Evolutionary conservation across 2,797 vertebrate genomes (phyloP).

Genomic region (Rhinophrynus dorsalis): DNA sequence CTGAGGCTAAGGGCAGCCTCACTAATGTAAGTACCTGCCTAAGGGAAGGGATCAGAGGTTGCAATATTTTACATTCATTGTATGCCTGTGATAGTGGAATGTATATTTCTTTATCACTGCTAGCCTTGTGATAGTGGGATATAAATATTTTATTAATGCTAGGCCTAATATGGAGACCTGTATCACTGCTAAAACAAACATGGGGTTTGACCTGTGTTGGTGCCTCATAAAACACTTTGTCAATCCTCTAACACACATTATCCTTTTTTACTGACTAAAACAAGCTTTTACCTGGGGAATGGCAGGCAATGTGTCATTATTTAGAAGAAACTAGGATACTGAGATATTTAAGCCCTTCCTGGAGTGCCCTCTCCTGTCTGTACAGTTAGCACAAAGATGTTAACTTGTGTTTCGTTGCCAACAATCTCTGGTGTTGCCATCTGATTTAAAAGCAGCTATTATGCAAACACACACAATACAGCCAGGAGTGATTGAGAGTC

Average conservation of each 20-base stretch:
- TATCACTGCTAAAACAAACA: no score
- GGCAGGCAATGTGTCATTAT: conserved; percentile 3
- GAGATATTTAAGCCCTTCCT: conserved; percentile 2
- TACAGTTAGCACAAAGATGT: conserved; percentile 8
- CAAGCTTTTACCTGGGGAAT: not conserved
- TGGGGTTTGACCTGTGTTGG: no score
- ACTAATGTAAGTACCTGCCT: no score
- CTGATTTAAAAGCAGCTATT: conserved; percentile 32
- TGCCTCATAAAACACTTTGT: no score
- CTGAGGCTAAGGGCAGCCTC: no score
- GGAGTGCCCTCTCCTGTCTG: conserved; percentile 12
- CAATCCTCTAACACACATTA: not conserved
- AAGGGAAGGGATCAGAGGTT: no score
- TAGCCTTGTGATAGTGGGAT: no score
- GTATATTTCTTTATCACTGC: no score
- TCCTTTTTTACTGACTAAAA: not conserved
- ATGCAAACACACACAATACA: conserved; percentile 32
- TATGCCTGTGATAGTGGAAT: no score
- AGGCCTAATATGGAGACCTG: no score
- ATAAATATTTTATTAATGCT: no score
- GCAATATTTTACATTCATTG: no score
- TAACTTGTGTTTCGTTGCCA: conserved; percentile 10
- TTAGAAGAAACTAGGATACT: not conserved
- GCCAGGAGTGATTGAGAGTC: conserved; percentile 36
- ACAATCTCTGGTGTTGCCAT: conserved; percentile 9